Base-by-base conservation (phyloP, 2,797 vertebrate genomes). In the Eurystomus glaucurus region DNA sequence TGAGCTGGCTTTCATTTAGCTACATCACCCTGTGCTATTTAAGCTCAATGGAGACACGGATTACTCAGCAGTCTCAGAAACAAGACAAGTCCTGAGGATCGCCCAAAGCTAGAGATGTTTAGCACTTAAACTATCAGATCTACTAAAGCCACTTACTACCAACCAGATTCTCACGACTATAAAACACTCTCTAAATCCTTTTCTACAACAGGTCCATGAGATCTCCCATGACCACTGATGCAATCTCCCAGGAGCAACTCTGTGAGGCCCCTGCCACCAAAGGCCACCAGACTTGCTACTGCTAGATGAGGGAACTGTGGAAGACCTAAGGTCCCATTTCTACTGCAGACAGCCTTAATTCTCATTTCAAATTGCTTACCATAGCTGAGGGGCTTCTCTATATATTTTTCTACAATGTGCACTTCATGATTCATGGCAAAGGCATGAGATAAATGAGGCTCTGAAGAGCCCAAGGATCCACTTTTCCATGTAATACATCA, bases 1-100 rank as follows among this genome's bases (percentile, higher is more conserved):
- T 54, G 70, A 94, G 54, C 25, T 72, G 78, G 23, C 48, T 65
- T 79, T 45, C 52, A 79, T 46, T 75, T 70, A 86, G 51, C 61
- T 55, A 51, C 26, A 8, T 35, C 57, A 57, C 3, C 17, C n/a
- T 79, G 52, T 3, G 2, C 46, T 23, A 25, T 22, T n/a, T 20
- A 45, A 64, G 19, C 31, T 75, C 29, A 39, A 23, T 9, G 9
- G 16, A 52, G 28, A 48, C 52, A 74, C 0, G 0, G 21, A 18
- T 19, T 62, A 71, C 48, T 33, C 25, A 6, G 0, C 1, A 13
- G 19, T 21, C 58, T 69, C 23, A 55, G 23, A 60, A 35, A 55
- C 26, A 83, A 80, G 31, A 58, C 12, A 72, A 54, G 45, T 23
- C 26, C 31, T 52, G 46, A 79, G 51, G 51, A 87, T 29, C 54